A percentile compares a stretch with the other conserved stretches of the same genome.
Conservation (phyloP, 2,888 invertebrate species). For the Stenodema calcarata region DNA sequence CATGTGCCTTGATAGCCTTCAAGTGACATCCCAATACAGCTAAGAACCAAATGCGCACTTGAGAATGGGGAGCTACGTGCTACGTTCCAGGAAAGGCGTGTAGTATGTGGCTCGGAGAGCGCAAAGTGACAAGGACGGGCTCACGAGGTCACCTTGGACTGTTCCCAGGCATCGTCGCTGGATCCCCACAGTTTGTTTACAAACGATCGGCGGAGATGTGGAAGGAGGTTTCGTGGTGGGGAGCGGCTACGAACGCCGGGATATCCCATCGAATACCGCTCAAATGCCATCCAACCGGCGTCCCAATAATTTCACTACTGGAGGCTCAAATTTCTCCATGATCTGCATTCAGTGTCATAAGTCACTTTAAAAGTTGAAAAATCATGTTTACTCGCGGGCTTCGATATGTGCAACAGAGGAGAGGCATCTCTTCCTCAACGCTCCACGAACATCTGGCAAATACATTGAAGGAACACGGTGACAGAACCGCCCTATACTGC, state of each 20-base stretch:
- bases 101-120: not conserved
- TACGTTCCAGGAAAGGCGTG: not conserved
- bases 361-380: not conserved
- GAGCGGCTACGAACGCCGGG: not conserved
- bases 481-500: slow-evolving; percentile 71
- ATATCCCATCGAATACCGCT: not conserved
- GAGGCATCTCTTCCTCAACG: slow-evolving; percentile 47
- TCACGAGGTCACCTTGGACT: not conserved
- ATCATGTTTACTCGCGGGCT: not conserved
- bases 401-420: slow-evolving; percentile 33
- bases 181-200: slow-evolving; percentile 17
- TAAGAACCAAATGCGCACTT: not conserved
- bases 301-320: not conserved
- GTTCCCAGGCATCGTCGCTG: not conserved
- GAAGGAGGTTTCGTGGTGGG: not conserved
- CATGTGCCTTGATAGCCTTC: too few relatives aligned
- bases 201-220: not conserved
- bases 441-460: slow-evolving; percentile 71
- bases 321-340: not conserved
- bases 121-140: not conserved
- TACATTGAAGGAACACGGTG: slow-evolving; percentile 70
- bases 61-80: not conserved
- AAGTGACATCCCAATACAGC: not conserved
- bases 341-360: not conserved
- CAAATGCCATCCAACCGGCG: not conserved